Evolutionary conservation across 2,113 vertebrate species (phyloP), one percentile per base, ranked within the genome.

Genomic region (Miniopterus natalensis): DNA sequence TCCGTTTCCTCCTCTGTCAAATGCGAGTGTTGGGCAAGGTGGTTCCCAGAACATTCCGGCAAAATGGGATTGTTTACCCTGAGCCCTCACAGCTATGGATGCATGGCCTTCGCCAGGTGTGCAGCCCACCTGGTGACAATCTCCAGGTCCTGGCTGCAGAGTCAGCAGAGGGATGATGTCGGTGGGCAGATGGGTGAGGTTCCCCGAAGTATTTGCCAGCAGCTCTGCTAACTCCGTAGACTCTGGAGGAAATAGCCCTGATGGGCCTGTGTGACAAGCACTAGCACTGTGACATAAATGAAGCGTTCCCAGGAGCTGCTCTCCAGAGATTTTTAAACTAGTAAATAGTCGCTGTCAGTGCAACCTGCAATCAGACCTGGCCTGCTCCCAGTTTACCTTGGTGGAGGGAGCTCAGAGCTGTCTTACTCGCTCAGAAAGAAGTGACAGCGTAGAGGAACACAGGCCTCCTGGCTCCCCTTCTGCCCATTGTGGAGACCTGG

Each of bases 321-420:
- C 66, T 92, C 66, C 47, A 55, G 74, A 95, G 95, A 92, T 45
- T 84, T 92, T 96, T 94, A 94, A 96, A 88, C 15, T 79, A 89
- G 61, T n/a, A 88, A 86, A 68, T 74, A 96, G 63, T 2, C 84
- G 27, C 31, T 59, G 1, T 59, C 83, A 92, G n/a, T 8, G 0
- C 31, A 49, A 14, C 29, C 42, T 11, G 23, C 29, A 77, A 6
- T 84, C 74, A 83, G 51, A 71, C 20, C 81, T 73, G 49, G 17
- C 8, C 17, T 51, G 21, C 49, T 12, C 61, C 66, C 55, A 12
- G 61, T 53, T 73, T 51, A 27, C 63, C 45, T 87, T 40, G 13
- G 27, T 36, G 57, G 29, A 65, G 7, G 0, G 0, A 7, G 25
- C 53, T 31, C 51, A 20, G 57, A 87, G 29, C 8, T 15, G 13